phyloP scores from a whole-genome alignment of 1,140 invertebrate species.

The Orchestia grillus region DNA sequence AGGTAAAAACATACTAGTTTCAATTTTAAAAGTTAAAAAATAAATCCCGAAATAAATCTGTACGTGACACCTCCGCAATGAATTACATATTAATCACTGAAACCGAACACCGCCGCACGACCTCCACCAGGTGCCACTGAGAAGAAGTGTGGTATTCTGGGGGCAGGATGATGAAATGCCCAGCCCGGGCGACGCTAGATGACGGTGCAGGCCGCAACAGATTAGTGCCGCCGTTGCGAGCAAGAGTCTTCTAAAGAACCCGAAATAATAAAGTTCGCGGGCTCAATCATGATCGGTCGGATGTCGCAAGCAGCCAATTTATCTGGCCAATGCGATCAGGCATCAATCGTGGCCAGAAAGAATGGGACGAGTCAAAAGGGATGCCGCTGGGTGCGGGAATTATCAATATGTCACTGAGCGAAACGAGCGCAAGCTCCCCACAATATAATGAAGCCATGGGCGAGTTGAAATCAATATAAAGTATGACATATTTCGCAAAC shows the following conservation, averaged over 20 bases:
- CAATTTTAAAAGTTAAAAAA: too few species aligned
- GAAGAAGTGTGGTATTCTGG: neutral
- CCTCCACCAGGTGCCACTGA: too few species aligned
- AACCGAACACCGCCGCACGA: too few species aligned
- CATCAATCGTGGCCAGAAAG: constrained; percentile 6
- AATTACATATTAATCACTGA: too few species aligned
- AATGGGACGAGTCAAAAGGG: neutral
- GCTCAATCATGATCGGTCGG: neutral
- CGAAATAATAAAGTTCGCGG: neutral
- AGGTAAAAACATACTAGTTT: too few species aligned
- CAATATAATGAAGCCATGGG: neutral
- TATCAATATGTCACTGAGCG: neutral
- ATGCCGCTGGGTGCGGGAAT: neutral
- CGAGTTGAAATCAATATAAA: neutral
- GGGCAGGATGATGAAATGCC: neutral
- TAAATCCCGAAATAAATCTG: too few species aligned
- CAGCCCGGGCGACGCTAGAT: neutral
- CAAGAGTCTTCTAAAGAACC: neutral
- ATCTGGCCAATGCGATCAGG: neutral
- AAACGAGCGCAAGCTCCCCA: too few species aligned
- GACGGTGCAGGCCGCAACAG: neutral
- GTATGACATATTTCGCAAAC: neutral
- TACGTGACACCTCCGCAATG: too few species aligned
- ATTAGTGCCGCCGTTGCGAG: neutral
- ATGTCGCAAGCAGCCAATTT: neutral